Conservation (phyloP, 2,888 invertebrate species). For the Rhamphomyia laevipes region DNA sequence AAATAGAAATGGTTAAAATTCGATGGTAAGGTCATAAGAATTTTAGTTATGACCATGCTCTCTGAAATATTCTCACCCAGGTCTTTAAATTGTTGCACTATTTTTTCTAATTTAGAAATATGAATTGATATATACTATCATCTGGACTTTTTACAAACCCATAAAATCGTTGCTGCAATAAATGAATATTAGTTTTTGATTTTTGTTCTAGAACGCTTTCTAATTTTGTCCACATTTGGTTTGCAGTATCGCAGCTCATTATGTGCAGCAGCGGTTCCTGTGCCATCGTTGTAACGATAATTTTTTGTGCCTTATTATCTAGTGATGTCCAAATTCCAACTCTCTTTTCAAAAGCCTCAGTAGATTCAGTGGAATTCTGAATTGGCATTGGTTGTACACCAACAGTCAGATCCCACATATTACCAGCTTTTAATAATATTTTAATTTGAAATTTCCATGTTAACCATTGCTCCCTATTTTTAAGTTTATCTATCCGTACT, state of each 20-base stretch:
- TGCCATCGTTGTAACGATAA: constrained; percentile 3
- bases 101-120: constrained; percentile 15
- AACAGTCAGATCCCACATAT: no score
- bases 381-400: no score
- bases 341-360: no score
- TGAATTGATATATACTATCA: constrained; percentile 14
- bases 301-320: no score
- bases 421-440: no score
- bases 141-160: constrained; percentile 12
- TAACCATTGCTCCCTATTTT: no score
- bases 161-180: constrained; percentile 24
- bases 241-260: constrained; percentile 14
- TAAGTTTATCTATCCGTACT: no score
- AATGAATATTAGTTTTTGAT: constrained; percentile 23
- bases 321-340: no score
- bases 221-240: constrained; percentile 14
- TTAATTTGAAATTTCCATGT: no score
- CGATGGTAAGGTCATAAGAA: constrained; percentile 20
- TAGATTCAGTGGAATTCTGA: no score
- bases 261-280: constrained; percentile 15
- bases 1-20: constrained; percentile 17
- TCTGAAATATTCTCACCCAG: constrained; percentile 14
- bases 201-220: constrained; percentile 26
- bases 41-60: constrained; percentile 18
- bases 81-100: constrained; percentile 13